Base-by-base conservation (phyloP, 2,113 vertebrate genomes). In the Camelus dromedarius region DNA sequence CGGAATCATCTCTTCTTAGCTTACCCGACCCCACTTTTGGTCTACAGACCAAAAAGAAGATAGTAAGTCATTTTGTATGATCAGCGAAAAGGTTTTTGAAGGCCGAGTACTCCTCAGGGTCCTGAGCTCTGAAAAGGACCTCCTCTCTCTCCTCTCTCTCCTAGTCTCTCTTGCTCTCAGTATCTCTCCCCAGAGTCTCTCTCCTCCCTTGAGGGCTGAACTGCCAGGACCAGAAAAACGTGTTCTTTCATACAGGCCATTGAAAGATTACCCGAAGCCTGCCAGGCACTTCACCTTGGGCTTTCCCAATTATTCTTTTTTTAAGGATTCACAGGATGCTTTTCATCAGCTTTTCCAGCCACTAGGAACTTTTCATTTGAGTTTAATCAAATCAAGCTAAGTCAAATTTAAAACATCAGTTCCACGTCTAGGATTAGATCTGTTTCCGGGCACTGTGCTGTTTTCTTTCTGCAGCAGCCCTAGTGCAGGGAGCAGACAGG, bases 301-400 rank as follows among this genome's bases (percentile, higher is more conserved):
- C 16, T 97, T 66, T 48, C 50, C 46, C 5, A 35, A 8, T 81
- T 48, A 83, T 10, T 85, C 38, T 32, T n/a, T 67, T 46, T 91
- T 84, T 15, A 38, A 38, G 48, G 48, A 69, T 73, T 89, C 54
- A 73, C 32, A 92, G 24, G 35, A 22, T 11, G 24, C 35, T 91
- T 77, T 84, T 54, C 73, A 46, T 28, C 48, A 90, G 54, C 75
- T 84, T 88, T 86, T 69, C 58, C 67, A 80, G 62, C 81, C 15
- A 4, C 28, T 48, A 70, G 38, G 66, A 90, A 91, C 87, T 62
- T 91, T 89, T 82, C 56, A 70, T 76, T 76, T 84, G 24, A 67
- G 5, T 93, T 35, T 77, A 52, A 95, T 60, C n/a, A 88, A 46
- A 83, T 75, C 54, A 95, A 69, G 46, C 24, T 16, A 67, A 86